These are phyloP conservation scores for Lithophane semibrunnea DNA, from an alignment of 2,888 invertebrate species.

Conservation along the genomic window DNA sequence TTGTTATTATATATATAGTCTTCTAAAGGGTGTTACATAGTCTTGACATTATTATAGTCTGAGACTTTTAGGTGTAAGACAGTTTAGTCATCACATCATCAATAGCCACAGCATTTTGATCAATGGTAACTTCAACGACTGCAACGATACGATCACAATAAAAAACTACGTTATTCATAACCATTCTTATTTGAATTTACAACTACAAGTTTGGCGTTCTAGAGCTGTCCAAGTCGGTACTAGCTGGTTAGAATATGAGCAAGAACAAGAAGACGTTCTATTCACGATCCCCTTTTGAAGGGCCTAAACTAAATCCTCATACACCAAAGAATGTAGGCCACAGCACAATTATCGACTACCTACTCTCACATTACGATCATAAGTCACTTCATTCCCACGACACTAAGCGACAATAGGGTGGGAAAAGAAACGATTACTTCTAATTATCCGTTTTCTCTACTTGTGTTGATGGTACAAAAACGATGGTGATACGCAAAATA, in stretches of 20 bases:
- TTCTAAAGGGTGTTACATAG: not conserved
- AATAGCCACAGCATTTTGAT: not conserved
- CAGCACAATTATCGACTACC: conserved; percentile 30
- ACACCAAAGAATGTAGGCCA: conserved; percentile 48
- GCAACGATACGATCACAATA: not conserved
- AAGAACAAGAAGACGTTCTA: not conserved
- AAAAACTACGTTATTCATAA: not conserved
- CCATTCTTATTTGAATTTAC: not conserved
- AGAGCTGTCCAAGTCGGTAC: not conserved
- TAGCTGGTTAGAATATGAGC: not conserved
- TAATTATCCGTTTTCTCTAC: conserved; percentile 61
- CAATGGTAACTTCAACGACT: not conserved
- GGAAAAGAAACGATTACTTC: conserved; percentile 65
- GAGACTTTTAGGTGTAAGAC: not conserved
- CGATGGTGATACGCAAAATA: conserved; percentile 49
- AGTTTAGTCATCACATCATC: not conserved
- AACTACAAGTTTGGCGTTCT: not conserved
- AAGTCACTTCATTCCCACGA: conserved; percentile 53
- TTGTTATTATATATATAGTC: not conserved
- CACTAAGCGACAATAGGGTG: conserved; percentile 54
- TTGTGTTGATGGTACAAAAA: conserved; percentile 52
- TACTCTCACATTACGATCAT: conserved; percentile 52
- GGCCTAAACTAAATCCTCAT: conserved; percentile 38
- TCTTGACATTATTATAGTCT: not conserved
- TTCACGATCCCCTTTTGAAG: conserved; percentile 30